A percentile compares a stretch with the other conserved stretches of the same genome.
Conservation (phyloP, 2,888 invertebrate genomes). For the Mythimna albipuncta region DNA sequence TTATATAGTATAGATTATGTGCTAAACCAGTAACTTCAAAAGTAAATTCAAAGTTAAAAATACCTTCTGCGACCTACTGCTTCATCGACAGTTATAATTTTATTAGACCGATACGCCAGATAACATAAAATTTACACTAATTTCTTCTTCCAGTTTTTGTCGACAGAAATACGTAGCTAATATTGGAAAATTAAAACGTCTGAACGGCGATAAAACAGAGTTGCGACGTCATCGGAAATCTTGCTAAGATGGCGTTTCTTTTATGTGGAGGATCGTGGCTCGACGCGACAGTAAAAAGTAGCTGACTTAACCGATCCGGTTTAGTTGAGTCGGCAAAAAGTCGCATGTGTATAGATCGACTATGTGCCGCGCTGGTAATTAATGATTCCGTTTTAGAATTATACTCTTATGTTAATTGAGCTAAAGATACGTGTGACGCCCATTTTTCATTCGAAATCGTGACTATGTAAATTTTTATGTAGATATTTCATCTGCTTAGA, state of each 20-base stretch:
- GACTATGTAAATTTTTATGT: constrained; percentile 3
- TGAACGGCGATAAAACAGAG: constrained; percentile 63
- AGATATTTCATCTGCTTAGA: not conserved
- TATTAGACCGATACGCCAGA: not conserved
- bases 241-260: constrained; percentile 69
- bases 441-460: constrained; percentile 26
- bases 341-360: constrained; percentile 52
- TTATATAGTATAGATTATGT: too few species aligned
- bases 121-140: constrained; percentile 11
- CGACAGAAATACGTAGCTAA: constrained; percentile 41
- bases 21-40: not conserved
- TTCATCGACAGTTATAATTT: constrained; percentile 6
- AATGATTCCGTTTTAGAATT: constrained; percentile 54
- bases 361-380: constrained; percentile 46
- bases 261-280: constrained; percentile 69
- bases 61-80: not conserved
- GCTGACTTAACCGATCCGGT: constrained; percentile 68
- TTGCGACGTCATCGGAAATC: constrained; percentile 64
- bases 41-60: not conserved
- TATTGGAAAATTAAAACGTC: constrained; percentile 49
- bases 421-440: constrained; percentile 16
- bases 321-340: constrained; percentile 64
- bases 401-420: constrained; percentile 50
- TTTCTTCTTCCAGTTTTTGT: constrained; percentile 24
- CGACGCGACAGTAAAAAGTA: constrained; percentile 68